Percentiles rank a stretch among this genome's conserved stretches.
phyloP scores from a whole-genome alignment of 2,797 vertebrate species.

The Argentina silus region DNA sequence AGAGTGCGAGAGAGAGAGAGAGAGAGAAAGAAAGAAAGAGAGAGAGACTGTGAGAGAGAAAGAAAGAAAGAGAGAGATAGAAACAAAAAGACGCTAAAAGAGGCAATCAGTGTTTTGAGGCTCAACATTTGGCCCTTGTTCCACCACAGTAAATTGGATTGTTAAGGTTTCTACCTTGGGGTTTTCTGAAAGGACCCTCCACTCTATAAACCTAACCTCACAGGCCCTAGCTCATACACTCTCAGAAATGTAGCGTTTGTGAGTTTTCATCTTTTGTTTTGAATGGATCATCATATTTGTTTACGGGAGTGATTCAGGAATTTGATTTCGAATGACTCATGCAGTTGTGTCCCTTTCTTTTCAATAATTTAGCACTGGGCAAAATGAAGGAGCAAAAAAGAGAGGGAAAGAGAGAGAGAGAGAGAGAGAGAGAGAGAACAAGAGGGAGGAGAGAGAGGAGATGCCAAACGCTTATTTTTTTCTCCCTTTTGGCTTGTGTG shows the following conservation, averaged over 20 bases:
- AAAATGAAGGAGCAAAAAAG: neutral
- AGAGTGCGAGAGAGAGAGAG: too few relatives aligned
- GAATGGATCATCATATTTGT: neutral
- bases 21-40: too few relatives aligned
- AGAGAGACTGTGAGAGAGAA: too few relatives aligned
- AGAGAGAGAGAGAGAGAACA: neutral
- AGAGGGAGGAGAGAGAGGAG: neutral
- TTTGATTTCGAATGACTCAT: neutral
- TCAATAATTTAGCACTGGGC: neutral
- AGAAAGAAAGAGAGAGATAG: neutral
- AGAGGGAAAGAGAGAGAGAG: neutral
- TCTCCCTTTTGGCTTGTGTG: neutral
- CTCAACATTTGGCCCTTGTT: conserved; percentile 50
- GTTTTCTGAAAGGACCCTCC: conserved; percentile 18
- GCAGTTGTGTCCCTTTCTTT: neutral
- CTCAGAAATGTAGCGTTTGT: neutral
- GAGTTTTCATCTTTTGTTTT: neutral
- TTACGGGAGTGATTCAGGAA: neutral
- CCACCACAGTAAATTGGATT: conserved; percentile 58
- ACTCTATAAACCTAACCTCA: conserved; percentile 29
- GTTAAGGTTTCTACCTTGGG: conserved; percentile 39
- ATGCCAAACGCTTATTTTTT: neutral
- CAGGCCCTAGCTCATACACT: neutral
- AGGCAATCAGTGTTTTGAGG: conserved; percentile 31
- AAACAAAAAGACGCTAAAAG: conserved; percentile 30